Evolutionary conservation across 2,113 vertebrate genomes (phyloP), one percentile per base, ranked within the genome.

Genomic region (Spea multiplicata): DNA sequence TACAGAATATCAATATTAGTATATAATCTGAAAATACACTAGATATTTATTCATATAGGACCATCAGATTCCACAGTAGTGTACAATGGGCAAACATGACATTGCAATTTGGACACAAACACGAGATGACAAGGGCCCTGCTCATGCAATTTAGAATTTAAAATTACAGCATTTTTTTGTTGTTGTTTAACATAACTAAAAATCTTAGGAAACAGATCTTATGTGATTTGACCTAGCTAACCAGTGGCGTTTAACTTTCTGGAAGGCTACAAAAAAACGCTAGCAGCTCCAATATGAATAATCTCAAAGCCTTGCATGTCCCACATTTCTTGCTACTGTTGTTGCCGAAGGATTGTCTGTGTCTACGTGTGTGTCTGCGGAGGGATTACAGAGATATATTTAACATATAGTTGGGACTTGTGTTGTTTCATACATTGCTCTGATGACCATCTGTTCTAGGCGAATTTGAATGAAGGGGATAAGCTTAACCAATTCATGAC

Each of bases 271-370:
- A 44, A 66, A 30, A 30, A 70, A 17, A 30, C 74, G n/a, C 74
- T 82, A 4, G 12, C 48, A 47, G 45, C 55, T 62, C 44, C 62
- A 50, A 50, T 81, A 55, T 4, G 66, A 81, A 80, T 84, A 85
- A 85, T 86, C 83, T 73, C 83, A 83, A 85, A 86, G 83, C 81
- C 83, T 70, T 74, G 80, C 81, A 71, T 83, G 67, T 84, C 85
- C 85, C 85, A 83, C 83, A 85, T 88, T 84, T 71, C 57, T 48
- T 0, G 1, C 16, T 62, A 78, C 0, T 0, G 12, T 12, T 44
- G 82, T 75, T 73, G 78, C 76, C 0, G 0, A 3, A 80, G 44
- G 74, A 69, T 78, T 78, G 53, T 76, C 17, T 44, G 67, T 12
- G 13, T 76, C 73, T 79, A 52, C 52, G 10, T 3, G 0, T 7